Base-by-base conservation (phyloP, 2,797 vertebrate genomes). In the Siniperca undulata region DNA sequence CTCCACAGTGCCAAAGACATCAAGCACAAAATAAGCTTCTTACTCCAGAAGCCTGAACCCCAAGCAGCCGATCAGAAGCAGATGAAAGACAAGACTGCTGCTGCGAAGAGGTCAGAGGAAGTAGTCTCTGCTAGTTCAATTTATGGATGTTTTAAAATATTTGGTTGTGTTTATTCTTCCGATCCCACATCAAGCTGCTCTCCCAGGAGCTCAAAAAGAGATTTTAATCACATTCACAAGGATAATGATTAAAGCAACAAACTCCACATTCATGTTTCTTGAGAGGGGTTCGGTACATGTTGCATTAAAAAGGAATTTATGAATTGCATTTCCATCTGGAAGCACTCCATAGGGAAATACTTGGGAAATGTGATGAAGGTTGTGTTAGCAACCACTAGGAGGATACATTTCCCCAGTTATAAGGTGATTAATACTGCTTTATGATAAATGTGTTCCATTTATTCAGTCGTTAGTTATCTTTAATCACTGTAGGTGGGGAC, bases 1-100 rank as follows among this genome's bases (percentile, higher is more conserved):
- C 62, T 77, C 53, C 46, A 5, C 94, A 99, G 98, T 40, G 97
- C 97, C 74, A 99, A 98, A 94, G 97, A 98, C 77, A 98, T 99
- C 94, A 99, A 98, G 84, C 97, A 98, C 88, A 97, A 97, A 69
- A 95, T 99, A 27, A 97, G 96, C 44, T 97, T 97, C 86, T 90
- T 99, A 70, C 96, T 99, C 64, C 97, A 98, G 90, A 99, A 97
- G 91, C 94, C 97, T 6, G 97, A 98, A 40, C 71, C 87, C 5
- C 93, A 90, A 14, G 38, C 94, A 16, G 93, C 93, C 10, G 96
- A 97, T 70, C 95, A 95, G 14, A 95, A 94, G 81, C 89, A 89
- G 44, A 83, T 77, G 12, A 92, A 94, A 86, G 96, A 95, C 75
- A 97, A 96, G 93, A 76, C 77, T 5, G 80, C 86, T 14, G 92